Evolutionary conservation across 2,113 vertebrate species (phyloP).

Genomic region (Syngnathoides biaculeatus): DNA sequence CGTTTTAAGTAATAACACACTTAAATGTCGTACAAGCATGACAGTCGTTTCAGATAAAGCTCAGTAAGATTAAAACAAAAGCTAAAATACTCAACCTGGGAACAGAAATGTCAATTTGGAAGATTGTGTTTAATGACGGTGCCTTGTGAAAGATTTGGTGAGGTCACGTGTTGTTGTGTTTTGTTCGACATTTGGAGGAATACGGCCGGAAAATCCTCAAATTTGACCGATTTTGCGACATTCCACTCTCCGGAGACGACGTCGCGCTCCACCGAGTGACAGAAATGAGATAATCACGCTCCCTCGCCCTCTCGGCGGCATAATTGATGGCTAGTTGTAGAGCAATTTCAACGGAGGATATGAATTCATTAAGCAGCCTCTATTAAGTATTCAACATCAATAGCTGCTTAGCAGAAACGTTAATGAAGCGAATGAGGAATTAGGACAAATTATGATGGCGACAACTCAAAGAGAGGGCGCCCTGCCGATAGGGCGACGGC

Average conservation of each 20-base stretch:
- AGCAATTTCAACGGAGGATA: constrained; percentile 19
- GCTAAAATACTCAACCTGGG: no score
- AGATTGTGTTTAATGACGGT: no score
- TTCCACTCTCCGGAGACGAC: not conserved
- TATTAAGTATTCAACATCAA: constrained; percentile 20
- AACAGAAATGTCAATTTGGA: no score
- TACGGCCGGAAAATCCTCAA: not conserved
- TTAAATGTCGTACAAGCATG: not conserved
- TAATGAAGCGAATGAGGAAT: constrained; percentile 31
- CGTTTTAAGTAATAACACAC: not conserved
- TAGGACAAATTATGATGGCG: constrained; percentile 33
- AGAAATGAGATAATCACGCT: constrained; percentile 4
- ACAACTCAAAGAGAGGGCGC: constrained; percentile 25
- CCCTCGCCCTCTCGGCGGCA: constrained; percentile 9
- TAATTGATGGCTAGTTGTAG: constrained; percentile 28
- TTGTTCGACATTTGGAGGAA: not conserved
- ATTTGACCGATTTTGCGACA: not conserved
- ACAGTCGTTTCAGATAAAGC: not conserved
- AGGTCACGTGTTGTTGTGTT: no score
- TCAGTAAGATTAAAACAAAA: not conserved
- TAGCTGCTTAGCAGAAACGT: constrained; percentile 16
- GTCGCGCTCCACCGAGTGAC: constrained; percentile 14
- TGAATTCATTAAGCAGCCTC: constrained; percentile 1
- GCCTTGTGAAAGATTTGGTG: no score
- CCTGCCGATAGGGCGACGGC: constrained; percentile 18